phyloP scores from a whole-genome alignment of 2,888 invertebrate species.

The Pharmacophagus antenor region DNA sequence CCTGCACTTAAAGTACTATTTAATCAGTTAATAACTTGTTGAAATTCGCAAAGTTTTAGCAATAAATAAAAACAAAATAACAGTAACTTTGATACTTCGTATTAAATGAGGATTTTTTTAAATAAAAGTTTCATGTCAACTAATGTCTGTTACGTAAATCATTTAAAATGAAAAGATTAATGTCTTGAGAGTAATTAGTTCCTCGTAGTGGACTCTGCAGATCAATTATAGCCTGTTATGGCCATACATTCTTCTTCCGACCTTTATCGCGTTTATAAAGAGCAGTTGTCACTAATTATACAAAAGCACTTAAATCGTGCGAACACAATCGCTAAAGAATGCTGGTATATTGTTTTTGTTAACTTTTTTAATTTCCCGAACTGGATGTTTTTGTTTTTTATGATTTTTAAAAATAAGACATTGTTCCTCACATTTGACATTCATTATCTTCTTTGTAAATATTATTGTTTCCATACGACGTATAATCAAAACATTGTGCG shows the following conservation, averaged over 20 bases:
- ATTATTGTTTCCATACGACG: neutral
- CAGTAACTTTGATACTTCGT: too few relatives aligned
- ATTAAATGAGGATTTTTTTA: too few relatives aligned
- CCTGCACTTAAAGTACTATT: neutral
- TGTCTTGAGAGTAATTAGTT: neutral
- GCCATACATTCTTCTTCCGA: neutral
- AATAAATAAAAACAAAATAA: too few relatives aligned
- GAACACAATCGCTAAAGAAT: neutral
- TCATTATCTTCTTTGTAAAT: neutral
- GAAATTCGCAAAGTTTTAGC: too few relatives aligned
- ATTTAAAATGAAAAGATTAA: neutral
- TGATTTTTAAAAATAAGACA: neutral
- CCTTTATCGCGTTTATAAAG: neutral
- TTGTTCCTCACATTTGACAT: neutral
- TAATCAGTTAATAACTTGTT: neutral
- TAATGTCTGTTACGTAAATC: neutral
- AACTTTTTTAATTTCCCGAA: neutral
- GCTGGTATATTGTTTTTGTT: neutral
- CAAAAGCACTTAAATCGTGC: neutral
- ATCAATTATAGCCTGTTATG: neutral
- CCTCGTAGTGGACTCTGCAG: neutral
- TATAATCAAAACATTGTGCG: neutral
- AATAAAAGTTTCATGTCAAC: neutral
- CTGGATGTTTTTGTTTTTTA: neutral
- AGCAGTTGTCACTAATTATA: conserved; percentile 5